Evolutionary conservation across 1,140 invertebrate species (phyloP).

Genomic region (Eciton burchellii): DNA sequence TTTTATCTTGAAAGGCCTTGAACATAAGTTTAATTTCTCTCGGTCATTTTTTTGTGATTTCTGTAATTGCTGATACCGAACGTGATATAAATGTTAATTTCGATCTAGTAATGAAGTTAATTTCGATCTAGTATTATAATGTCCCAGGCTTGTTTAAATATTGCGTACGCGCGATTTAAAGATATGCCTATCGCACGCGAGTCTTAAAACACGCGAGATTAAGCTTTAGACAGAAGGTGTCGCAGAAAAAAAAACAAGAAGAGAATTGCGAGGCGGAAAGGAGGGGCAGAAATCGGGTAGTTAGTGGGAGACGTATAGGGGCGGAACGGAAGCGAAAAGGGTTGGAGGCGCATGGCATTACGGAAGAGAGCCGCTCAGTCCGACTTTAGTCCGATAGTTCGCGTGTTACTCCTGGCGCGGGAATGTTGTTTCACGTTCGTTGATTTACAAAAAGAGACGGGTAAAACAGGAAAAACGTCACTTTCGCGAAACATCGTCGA

Average conservation of each 20-base stretch:
- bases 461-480: neutral
- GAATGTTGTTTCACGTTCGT: conserved; percentile 53
- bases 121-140: neutral
- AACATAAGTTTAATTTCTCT: no score
- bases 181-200: no score
- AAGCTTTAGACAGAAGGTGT: neutral
- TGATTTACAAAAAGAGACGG: neutral
- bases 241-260: conserved; percentile 6
- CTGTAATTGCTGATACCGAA: no score
- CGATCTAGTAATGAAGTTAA: no score
- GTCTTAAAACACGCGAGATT: neutral
- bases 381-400: conserved; percentile 73
- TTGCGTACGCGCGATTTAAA: neutral
- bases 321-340: conserved; percentile 11
- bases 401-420: conserved; percentile 77
- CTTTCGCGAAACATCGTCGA: neutral
- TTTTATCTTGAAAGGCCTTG: no score
- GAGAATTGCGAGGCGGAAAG: neutral
- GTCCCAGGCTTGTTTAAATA: neutral
- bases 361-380: conserved; percentile 60
- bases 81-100: conserved; percentile 5
- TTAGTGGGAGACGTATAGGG: conserved; percentile 37
- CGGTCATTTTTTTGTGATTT: no score
- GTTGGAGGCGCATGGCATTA: conserved; percentile 23
- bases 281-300: conserved; percentile 38